A percentile compares a stretch with the other conserved stretches of the same genome.
Evolutionary conservation across 2,113 vertebrate genomes (phyloP).

Genomic region (Pollimyrus isidori): DNA sequence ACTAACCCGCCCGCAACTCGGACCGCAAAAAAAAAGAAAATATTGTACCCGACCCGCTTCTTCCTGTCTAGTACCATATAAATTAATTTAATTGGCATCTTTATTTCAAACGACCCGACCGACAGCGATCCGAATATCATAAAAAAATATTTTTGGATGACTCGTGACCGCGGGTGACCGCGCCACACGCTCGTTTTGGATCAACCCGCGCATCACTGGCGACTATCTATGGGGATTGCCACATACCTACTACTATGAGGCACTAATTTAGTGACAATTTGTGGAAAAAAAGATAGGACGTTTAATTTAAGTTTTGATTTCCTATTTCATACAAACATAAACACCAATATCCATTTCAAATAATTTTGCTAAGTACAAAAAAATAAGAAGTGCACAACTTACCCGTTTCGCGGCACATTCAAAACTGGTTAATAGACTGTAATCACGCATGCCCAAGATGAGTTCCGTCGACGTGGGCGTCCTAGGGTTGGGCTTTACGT

Average conservation of each 20-base stretch:
- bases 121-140: too few relatives aligned
- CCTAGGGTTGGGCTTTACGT: not conserved
- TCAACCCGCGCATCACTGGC: not conserved
- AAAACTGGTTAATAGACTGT: not conserved
- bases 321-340: not conserved
- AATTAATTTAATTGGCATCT: too few relatives aligned
- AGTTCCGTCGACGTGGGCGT: not conserved
- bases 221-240: too few relatives aligned
- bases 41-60: too few relatives aligned
- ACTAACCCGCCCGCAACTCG: too few relatives aligned
- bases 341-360: not conserved
- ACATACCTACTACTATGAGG: not conserved
- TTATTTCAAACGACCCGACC: too few relatives aligned
- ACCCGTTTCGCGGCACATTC: conserved; percentile 1
- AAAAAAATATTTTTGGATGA: too few relatives aligned
- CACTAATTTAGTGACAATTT: not conserved
- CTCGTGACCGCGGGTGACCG: too few relatives aligned
- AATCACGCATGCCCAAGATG: not conserved
- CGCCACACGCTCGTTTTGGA: too few relatives aligned
- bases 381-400: not conserved
- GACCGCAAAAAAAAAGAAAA: too few relatives aligned
- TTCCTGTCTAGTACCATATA: too few relatives aligned
- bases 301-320: not conserved
- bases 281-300: not conserved
- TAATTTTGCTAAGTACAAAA: not conserved